Percentiles rank a stretch among this genome's conserved stretches.
Evolutionary conservation across 2,888 invertebrate genomes (phyloP).

Genomic region (Callosobruchus maculatus): DNA sequence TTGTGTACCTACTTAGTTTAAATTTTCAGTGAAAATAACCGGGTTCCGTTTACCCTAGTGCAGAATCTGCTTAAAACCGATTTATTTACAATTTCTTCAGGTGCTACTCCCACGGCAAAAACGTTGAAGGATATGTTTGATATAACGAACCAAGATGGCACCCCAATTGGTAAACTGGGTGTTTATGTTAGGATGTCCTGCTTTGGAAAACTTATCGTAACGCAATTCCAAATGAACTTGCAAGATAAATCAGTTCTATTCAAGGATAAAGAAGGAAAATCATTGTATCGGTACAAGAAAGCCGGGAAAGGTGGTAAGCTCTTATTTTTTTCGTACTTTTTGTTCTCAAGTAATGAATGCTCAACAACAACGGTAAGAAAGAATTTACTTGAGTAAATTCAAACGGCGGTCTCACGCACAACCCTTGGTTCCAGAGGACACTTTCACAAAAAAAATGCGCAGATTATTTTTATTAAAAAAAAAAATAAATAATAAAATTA

Average conservation of each 20-base stretch:
- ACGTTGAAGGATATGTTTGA: slow-evolving; percentile 61
- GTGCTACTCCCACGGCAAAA: slow-evolving; percentile 52
- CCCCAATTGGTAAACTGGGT: slow-evolving; percentile 54
- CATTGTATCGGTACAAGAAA: slow-evolving; percentile 46
- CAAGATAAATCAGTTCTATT: slow-evolving; percentile 49
- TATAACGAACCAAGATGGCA: slow-evolving; percentile 50
- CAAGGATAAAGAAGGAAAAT: slow-evolving; percentile 48
- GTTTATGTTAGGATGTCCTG: slow-evolving; percentile 64
- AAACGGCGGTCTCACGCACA: too few relatives aligned
- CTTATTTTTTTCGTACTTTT: neutral
- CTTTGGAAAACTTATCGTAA: slow-evolving; percentile 63
- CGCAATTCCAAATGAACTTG: slow-evolving; percentile 59
- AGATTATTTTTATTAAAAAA: too few relatives aligned
- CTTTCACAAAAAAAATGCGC: too few relatives aligned
- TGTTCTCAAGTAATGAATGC: too few relatives aligned
- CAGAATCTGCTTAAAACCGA: too few relatives aligned
- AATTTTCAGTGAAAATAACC: too few relatives aligned
- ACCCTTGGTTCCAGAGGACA: too few relatives aligned
- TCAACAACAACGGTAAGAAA: too few relatives aligned
- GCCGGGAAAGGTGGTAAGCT: slow-evolving; percentile 24
- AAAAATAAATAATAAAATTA: too few relatives aligned
- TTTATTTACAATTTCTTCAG: neutral
- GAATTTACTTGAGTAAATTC: too few relatives aligned
- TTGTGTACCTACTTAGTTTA: too few relatives aligned
- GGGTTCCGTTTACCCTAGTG: too few relatives aligned